Percentiles rank a stretch among this genome's conserved stretches.
Evolutionary conservation across 2,888 invertebrate species (phyloP).

Genomic region (Aethes cnicana): DNA sequence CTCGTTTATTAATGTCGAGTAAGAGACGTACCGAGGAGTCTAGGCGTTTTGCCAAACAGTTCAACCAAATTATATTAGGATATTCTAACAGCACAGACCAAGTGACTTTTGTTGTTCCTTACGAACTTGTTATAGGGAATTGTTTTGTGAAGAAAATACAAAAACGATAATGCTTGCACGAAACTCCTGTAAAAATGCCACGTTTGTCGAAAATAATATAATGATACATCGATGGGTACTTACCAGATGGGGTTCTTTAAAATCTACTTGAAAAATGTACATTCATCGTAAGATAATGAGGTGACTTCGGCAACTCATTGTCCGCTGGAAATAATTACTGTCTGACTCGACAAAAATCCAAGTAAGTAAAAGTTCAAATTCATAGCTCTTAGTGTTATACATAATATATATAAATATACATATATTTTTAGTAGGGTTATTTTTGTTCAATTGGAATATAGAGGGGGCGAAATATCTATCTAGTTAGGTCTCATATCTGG

Average conservation of each 20-base stretch:
- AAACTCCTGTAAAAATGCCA: background rate
- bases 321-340: conserved; percentile 73
- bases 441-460: too few species aligned
- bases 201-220: background rate
- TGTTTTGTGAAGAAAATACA: background rate
- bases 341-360: conserved; percentile 70
- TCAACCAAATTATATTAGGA: conserved; percentile 47
- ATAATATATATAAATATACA: too few species aligned
- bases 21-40: conserved; percentile 53
- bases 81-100: conserved; percentile 40
- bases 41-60: conserved; percentile 58
- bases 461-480: too few species aligned
- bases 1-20: conserved; percentile 55
- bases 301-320: conserved; percentile 66
- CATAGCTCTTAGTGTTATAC: conserved; percentile 25
- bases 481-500: too few species aligned
- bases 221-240: conserved; percentile 12
- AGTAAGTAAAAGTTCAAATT: conserved; percentile 48
- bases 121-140: background rate
- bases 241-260: conserved; percentile 29
- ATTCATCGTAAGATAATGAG: conserved; percentile 38
- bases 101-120: conserved; percentile 20
- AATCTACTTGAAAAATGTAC: conserved; percentile 31
- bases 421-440: too few species aligned
- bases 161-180: background rate